Conservation (phyloP, 2,888 invertebrate genomes). For the Andrena bucephala region DNA sequence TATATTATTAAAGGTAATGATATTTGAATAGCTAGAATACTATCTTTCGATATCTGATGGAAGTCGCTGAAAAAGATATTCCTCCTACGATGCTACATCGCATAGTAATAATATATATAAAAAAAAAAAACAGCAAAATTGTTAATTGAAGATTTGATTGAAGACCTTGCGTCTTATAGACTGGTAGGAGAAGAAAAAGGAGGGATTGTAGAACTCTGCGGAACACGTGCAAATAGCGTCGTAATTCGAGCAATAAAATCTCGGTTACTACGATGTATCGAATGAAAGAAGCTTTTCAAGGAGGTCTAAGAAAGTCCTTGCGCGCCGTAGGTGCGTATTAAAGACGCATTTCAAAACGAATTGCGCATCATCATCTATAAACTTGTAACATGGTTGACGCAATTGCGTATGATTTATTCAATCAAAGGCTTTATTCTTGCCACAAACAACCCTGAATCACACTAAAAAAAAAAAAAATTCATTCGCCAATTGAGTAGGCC, state of each 20-base stretch:
- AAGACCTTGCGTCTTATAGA: background rate
- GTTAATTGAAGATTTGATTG: background rate
- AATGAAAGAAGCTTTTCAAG: constrained; percentile 45
- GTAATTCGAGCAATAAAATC: constrained; percentile 26
- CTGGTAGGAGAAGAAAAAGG: background rate
- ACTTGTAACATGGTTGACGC: constrained; percentile 9
- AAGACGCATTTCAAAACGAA: constrained; percentile 6
- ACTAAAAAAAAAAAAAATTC: constrained; percentile 36
- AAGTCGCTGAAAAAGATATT: too few species aligned
- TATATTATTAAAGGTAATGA: too few species aligned
- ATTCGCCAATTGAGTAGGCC: too few species aligned
- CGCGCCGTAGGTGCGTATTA: background rate
- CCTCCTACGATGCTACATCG: too few species aligned
- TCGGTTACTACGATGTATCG: constrained; percentile 5
- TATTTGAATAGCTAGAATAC: too few species aligned
- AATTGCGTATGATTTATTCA: constrained; percentile 14
- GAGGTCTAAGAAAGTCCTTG: constrained; percentile 14
- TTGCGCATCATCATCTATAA: background rate
- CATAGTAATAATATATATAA: too few species aligned
- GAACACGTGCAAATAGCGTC: background rate
- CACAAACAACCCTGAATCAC: background rate
- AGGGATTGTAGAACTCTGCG: background rate
- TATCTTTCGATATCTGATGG: too few species aligned
- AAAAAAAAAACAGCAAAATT: background rate
- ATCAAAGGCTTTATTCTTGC: constrained; percentile 1